Percentiles rank a stretch among this genome's conserved stretches.
phyloP scores from a whole-genome alignment of 2,888 invertebrate genomes.

The Exocentrus adspersus region DNA sequence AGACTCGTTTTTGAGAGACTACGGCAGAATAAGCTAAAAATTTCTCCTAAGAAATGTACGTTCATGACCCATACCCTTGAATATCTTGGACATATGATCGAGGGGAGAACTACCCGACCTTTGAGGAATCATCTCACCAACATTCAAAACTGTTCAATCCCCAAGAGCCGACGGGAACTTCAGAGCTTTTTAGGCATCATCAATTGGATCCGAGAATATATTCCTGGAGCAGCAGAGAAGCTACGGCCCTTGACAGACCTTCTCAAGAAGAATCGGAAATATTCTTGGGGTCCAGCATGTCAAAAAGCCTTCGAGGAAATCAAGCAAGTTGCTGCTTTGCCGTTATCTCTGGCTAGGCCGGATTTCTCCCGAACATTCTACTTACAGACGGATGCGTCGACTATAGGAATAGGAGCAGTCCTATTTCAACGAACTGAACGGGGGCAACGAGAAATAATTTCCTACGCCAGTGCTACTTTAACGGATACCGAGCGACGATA shows the following conservation, averaged over 20 bases:
- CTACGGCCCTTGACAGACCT: constrained; percentile 43
- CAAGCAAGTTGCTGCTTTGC: constrained; percentile 32
- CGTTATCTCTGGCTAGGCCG: constrained; percentile 39
- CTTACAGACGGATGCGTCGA: constrained; percentile 45
- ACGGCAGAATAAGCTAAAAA: constrained; percentile 27
- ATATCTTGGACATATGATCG: constrained; percentile 36
- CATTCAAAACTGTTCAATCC: constrained; percentile 8
- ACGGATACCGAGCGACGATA: too few relatives aligned
- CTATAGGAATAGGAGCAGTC: constrained; percentile 44
- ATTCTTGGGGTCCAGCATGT: constrained; percentile 31
- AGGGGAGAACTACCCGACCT: constrained; percentile 29
- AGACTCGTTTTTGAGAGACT: constrained; percentile 37
- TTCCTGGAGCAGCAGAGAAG: neutral
- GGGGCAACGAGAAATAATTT: too few relatives aligned
- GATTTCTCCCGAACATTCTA: constrained; percentile 32
- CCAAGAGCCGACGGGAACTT: constrained; percentile 30
- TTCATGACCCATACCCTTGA: constrained; percentile 27
- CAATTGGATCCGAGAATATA: constrained; percentile 9
- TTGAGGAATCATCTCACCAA: constrained; percentile 23
- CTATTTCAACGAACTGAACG: constrained; percentile 40
- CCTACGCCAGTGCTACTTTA: neutral
- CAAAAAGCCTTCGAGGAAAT: constrained; percentile 29
- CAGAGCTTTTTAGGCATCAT: constrained; percentile 42
- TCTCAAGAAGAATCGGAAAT: constrained; percentile 17
- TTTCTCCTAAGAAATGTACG: constrained; percentile 34